Conservation (phyloP, 2,797 vertebrate genomes). For the Neosilurus mollespiculum region DNA sequence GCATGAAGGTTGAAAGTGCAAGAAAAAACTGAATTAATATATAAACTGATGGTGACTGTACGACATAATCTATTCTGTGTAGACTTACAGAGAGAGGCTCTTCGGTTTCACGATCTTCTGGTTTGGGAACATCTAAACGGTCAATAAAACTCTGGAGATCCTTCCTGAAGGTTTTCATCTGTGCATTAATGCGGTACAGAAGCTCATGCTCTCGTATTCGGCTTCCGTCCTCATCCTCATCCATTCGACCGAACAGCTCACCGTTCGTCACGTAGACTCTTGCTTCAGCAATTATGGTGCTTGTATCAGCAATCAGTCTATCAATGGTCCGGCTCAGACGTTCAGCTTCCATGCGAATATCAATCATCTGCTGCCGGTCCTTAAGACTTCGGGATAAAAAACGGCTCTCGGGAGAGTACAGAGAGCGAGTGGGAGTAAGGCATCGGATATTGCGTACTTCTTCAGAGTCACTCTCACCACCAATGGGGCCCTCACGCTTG, state of each 20-base stretch:
- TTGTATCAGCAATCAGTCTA: slow-evolving; percentile 93
- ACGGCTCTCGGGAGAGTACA: slow-evolving; percentile 86
- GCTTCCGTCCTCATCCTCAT: slow-evolving; percentile 94
- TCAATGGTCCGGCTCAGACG: slow-evolving; percentile 95
- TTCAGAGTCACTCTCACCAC: slow-evolving; percentile 96
- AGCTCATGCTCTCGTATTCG: slow-evolving; percentile 96
- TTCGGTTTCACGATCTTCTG: slow-evolving; percentile 85
- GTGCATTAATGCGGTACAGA: slow-evolving; percentile 94
- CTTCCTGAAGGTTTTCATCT: slow-evolving; percentile 98
- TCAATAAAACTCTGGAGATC: slow-evolving; percentile 97
- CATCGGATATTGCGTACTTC: slow-evolving; percentile 95
- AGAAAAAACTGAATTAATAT: background rate
- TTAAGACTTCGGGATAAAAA: slow-evolving; percentile 90
- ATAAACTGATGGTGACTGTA: background rate
- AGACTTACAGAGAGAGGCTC: slow-evolving; percentile 97
- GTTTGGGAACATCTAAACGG: slow-evolving; percentile 92
- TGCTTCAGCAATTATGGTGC: slow-evolving; percentile 95
- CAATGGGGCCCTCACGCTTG: slow-evolving; percentile 93
- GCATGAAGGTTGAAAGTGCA: background rate
- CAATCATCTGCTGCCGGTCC: slow-evolving; percentile 96
- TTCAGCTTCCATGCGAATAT: slow-evolving; percentile 95
- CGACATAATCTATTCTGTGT: background rate
- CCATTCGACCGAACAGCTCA: slow-evolving; percentile 91
- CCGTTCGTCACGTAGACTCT: slow-evolving; percentile 91
- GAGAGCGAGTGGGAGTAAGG: slow-evolving; percentile 91